Base-by-base conservation (phyloP, 2,797 vertebrate genomes). In the Kryptolebias ocellatus region DNA sequence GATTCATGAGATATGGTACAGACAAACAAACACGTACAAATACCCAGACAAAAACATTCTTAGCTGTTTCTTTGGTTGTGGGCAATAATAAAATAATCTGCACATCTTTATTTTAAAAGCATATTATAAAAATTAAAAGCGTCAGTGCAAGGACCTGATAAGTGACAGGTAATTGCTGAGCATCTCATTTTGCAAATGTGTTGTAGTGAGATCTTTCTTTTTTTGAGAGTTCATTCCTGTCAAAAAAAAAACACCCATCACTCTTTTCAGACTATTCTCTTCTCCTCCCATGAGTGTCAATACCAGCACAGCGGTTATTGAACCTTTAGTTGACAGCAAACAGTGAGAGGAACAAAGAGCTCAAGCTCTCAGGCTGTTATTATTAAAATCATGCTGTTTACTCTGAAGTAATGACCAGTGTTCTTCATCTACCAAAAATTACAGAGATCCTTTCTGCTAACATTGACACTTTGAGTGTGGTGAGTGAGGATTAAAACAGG, bases 361-460 rank as follows among this genome's bases (percentile, higher is more conserved):
- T 64, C 55, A 60, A 78, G 60, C 78, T 74, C 79, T 56, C 18
- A n/a, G 61, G 70, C 70, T 46, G 71, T 79, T 85, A 77, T 77
- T 77, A 88, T 83, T 88, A 87, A 85, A 89, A 85, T 67, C 76
- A 24, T 49, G 44, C 70, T 67, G 74, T 84, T 87, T 84, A 78
- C 76, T 87, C 79, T 72, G 72, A 90, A 90, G 87, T 72, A 88
- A 87, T 34, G 31, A 34, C 31, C 31, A 34, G 7, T 34, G 31
- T 34, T 34, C 31, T 34, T 34, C 31, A 34, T 34, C 31, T 34
- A 34, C 31, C 31, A 34, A 34, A 34, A 34, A 7, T 34, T 4
- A 34, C 20, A 84, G 76, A 91, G 79, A 88, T 90, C 84, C 81
- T 87, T 82, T 89, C 67, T 70, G 84, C 88, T 83, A 91, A 89